phyloP scores from a whole-genome alignment of 2,797 vertebrate genomes.

The Carapus acus region DNA sequence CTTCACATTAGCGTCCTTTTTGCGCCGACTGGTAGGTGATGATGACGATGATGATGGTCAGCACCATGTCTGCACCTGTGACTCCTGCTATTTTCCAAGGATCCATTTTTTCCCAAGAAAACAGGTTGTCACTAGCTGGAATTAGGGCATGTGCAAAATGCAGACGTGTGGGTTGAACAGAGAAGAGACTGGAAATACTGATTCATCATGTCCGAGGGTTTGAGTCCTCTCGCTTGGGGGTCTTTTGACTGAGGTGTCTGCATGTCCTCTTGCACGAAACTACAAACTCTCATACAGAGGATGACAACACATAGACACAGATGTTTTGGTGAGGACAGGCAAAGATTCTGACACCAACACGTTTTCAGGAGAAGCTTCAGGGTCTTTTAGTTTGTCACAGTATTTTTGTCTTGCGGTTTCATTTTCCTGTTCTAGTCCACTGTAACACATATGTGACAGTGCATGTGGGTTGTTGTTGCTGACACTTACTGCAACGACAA shows the following conservation, averaged over 20 bases:
- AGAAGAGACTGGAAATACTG: constrained; percentile 28
- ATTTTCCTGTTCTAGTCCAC: constrained; percentile 55
- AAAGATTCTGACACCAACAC: background rate
- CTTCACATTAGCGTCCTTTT: constrained; percentile 56
- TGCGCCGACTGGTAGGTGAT: constrained; percentile 55
- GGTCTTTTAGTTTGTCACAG: constrained; percentile 25
- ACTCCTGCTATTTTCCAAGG: constrained; percentile 60
- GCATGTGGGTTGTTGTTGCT: background rate
- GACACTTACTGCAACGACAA: constrained; percentile 58
- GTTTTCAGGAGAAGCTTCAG: constrained; percentile 3
- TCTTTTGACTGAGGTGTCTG: background rate
- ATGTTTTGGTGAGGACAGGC: background rate
- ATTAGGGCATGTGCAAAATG: constrained; percentile 19
- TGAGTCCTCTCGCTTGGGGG: background rate
- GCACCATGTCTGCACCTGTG: constrained; percentile 61
- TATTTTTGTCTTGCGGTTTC: constrained; percentile 39
- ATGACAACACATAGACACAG: constrained; percentile 10
- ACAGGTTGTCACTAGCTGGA: constrained; percentile 43
- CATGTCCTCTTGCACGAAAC: constrained; percentile 32
- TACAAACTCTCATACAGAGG: constrained; percentile 32
- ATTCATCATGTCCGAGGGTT: background rate
- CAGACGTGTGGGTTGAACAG: constrained; percentile 25
- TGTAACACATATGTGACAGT: background rate
- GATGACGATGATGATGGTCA: constrained; percentile 67
- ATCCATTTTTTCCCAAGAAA: constrained; percentile 66